phyloP scores from a whole-genome alignment of 2,113 vertebrate species.

The Bostrychus sinensis region DNA sequence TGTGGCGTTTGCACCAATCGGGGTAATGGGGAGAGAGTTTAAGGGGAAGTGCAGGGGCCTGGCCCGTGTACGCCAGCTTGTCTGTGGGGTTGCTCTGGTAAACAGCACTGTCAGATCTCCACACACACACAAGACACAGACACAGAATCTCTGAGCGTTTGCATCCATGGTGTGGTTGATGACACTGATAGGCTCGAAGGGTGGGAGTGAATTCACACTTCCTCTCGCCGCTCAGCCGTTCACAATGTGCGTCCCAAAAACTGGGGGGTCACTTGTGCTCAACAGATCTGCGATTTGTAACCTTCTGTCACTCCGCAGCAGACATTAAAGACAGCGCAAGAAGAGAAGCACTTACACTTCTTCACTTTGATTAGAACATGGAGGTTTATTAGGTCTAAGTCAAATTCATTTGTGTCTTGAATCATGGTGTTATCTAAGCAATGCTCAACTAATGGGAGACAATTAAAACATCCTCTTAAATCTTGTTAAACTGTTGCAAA shows the following conservation, averaged over 20 bases:
- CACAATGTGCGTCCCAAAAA: constrained; percentile 28
- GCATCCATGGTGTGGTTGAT: constrained; percentile 44
- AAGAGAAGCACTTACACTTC: background rate
- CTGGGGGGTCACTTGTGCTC: constrained; percentile 20
- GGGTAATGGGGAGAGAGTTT: constrained; percentile 60
- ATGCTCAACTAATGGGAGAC: too few species aligned
- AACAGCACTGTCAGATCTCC: constrained; percentile 68
- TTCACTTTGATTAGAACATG: background rate
- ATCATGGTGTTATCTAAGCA: too few species aligned
- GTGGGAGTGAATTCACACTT: constrained; percentile 46
- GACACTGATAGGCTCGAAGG: constrained; percentile 44
- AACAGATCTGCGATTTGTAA: constrained; percentile 21
- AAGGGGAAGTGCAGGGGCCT: constrained; percentile 60
- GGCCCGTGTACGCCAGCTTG: constrained; percentile 50
- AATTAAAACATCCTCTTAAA: too few species aligned
- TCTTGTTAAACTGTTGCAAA: too few species aligned
- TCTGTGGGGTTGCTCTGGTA: constrained; percentile 57
- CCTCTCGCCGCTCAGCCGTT: constrained; percentile 19
- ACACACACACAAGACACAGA: background rate
- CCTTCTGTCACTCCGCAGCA: constrained; percentile 19
- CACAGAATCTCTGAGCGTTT: constrained; percentile 19
- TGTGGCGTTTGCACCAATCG: constrained; percentile 67
- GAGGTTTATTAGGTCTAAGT: too few species aligned
- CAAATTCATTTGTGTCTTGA: too few species aligned
- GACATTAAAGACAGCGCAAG: background rate